Conservation (phyloP, 2,888 invertebrate genomes). For the Margaritifera margaritifera region DNA sequence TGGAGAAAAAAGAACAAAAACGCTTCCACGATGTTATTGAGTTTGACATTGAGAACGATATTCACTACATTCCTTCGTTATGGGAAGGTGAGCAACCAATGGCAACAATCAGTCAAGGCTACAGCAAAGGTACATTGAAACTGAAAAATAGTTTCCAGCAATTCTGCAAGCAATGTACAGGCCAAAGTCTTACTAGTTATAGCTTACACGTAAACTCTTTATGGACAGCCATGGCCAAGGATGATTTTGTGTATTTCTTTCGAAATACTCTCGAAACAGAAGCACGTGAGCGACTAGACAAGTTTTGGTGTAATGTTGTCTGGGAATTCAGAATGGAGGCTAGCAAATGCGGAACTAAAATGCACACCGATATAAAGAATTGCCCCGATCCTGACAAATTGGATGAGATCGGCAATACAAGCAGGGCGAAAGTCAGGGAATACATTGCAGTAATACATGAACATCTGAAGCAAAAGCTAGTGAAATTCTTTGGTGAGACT, state of each 20-base stretch:
- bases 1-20: conserved; percentile 1
- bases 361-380: too few species aligned
- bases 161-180: too few species aligned
- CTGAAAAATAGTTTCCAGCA: background rate
- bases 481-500: too few species aligned
- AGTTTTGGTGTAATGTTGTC: background rate
- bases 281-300: conserved; percentile 9
- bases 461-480: too few species aligned
- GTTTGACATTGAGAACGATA: conserved; percentile 5
- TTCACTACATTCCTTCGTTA: conserved; percentile 6
- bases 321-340: background rate
- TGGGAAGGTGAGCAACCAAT: conserved; percentile 20
- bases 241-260: conserved; percentile 22
- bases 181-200: background rate
- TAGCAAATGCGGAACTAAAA: too few species aligned
- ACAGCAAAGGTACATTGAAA: background rate
- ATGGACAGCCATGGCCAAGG: conserved; percentile 17
- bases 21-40: conserved; percentile 10
- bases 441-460: too few species aligned
- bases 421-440: too few species aligned
- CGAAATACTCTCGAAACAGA: conserved; percentile 22
- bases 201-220: background rate
- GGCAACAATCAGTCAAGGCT: conserved; percentile 10
- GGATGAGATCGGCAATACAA: too few species aligned
- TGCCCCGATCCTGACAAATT: too few species aligned